These are phyloP conservation scores for Zaprionus taronus DNA, from an alignment of 1,140 invertebrate species.

Conservation along the genomic window DNA sequence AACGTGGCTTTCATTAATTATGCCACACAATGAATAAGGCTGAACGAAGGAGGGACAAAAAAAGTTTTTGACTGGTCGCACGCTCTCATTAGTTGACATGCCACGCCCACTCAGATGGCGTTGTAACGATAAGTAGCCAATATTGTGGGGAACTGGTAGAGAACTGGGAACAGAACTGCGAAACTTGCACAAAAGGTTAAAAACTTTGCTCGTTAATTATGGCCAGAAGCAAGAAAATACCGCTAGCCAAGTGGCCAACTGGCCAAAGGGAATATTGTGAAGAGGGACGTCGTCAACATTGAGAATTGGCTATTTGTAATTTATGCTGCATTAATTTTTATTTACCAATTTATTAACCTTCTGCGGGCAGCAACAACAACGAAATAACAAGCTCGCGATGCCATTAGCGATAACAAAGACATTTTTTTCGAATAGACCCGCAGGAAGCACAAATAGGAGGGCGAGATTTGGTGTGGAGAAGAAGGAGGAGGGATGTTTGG, in stretches of 20 bases:
- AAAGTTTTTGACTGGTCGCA: slow-evolving; percentile 36
- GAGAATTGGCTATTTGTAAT: slow-evolving; percentile 64
- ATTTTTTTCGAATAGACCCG: slow-evolving; percentile 15
- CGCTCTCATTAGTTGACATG: slow-evolving; percentile 66
- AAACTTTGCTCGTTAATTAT: slow-evolving; percentile 78
- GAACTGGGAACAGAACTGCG: slow-evolving; percentile 17
- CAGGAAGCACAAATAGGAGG: slow-evolving; percentile 1
- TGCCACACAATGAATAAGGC: slow-evolving; percentile 28
- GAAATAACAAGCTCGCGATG: slow-evolving; percentile 43
- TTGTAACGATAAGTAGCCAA: slow-evolving; percentile 65
- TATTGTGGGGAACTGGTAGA: slow-evolving; percentile 47
- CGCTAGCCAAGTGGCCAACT: slow-evolving; percentile 43
- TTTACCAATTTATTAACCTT: slow-evolving; percentile 68
- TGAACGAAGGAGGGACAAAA: background rate
- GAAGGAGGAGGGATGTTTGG: too few relatives aligned
- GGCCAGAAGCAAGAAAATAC: slow-evolving; percentile 30
- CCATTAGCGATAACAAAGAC: slow-evolving; percentile 64
- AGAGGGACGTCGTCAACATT: slow-evolving; percentile 36
- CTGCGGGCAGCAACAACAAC: slow-evolving; percentile 1
- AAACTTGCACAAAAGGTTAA: slow-evolving; percentile 70
- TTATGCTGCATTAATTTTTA: slow-evolving; percentile 63
- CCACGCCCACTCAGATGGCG: slow-evolving; percentile 50
- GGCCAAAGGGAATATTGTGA: slow-evolving; percentile 54
- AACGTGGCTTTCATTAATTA: slow-evolving; percentile 57
- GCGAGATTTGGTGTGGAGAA: background rate